Percentiles rank a stretch among this genome's conserved stretches.
These are phyloP conservation scores for Hippolais icterina DNA, from an alignment of 2,113 vertebrate species.

Conservation along the genomic window DNA sequence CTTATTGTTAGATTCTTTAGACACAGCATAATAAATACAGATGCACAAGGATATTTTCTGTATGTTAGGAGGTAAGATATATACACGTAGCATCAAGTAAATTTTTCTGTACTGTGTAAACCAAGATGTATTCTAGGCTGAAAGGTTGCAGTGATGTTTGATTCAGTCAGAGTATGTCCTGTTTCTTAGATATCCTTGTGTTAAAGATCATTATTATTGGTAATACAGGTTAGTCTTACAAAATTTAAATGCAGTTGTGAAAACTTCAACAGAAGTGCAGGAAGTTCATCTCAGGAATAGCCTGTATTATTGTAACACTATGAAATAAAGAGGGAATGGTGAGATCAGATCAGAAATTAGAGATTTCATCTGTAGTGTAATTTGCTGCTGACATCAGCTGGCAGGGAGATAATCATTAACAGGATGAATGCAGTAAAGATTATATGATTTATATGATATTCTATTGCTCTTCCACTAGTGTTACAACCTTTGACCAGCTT, in stretches of 20 bases:
- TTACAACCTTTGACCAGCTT: not conserved
- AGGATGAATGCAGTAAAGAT: slow-evolving; percentile 1
- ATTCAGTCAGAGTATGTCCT: not conserved
- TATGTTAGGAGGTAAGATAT: not conserved
- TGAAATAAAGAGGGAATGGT: not conserved
- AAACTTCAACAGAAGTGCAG: not conserved
- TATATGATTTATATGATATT: not conserved
- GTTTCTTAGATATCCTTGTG: not conserved
- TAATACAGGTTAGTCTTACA: not conserved
- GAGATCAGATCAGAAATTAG: not conserved
- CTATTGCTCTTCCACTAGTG: not conserved
- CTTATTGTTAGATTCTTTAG: not conserved
- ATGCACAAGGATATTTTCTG: not conserved
- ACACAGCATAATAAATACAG: not conserved
- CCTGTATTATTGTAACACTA: not conserved
- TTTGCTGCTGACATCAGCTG: not conserved
- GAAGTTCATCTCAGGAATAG: not conserved
- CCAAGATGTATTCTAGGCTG: not conserved
- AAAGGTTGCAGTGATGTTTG: not conserved
- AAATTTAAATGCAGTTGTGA: not conserved
- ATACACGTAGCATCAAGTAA: not conserved
- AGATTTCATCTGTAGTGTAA: not conserved
- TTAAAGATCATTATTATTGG: not conserved
- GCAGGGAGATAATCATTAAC: slow-evolving; percentile 33
- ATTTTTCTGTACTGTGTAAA: not conserved